A percentile compares a stretch with the other conserved stretches of the same genome.
phyloP scores from a whole-genome alignment of 2,113 vertebrate genomes.

The Chlorocebus sabaeus region DNA sequence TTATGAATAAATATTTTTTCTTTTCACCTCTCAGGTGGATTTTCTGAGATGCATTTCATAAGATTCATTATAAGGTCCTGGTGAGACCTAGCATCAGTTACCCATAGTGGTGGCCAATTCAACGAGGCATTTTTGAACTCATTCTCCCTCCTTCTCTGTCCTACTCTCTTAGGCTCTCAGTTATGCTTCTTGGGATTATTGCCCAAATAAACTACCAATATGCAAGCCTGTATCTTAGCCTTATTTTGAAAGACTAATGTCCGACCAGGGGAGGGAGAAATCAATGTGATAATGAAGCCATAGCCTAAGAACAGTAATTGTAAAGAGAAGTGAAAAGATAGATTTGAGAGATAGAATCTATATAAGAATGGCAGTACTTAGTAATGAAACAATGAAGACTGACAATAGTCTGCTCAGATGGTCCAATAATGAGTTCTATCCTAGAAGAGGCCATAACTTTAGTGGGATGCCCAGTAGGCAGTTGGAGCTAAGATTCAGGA shows the following conservation, averaged over 20 bases:
- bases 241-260: neutral
- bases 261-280: neutral
- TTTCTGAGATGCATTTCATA: conserved; percentile 1
- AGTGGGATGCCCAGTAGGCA: neutral
- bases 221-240: neutral
- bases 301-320: neutral
- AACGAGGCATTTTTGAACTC: neutral
- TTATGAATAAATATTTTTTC: neutral
- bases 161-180: neutral
- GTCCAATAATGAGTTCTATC: neutral
- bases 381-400: conserved; percentile 15
- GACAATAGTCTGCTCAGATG: neutral
- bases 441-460: neutral
- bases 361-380: neutral
- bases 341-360: neutral
- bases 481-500: neutral
- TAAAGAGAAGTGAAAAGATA: neutral
- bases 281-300: neutral
- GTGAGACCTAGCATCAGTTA: neutral
- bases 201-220: neutral
- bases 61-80: neutral
- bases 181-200: neutral
- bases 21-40: neutral
- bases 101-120: neutral
- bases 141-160: neutral